Conservation (phyloP, 2,888 invertebrate genomes). For the Pyrrhia umbra region DNA sequence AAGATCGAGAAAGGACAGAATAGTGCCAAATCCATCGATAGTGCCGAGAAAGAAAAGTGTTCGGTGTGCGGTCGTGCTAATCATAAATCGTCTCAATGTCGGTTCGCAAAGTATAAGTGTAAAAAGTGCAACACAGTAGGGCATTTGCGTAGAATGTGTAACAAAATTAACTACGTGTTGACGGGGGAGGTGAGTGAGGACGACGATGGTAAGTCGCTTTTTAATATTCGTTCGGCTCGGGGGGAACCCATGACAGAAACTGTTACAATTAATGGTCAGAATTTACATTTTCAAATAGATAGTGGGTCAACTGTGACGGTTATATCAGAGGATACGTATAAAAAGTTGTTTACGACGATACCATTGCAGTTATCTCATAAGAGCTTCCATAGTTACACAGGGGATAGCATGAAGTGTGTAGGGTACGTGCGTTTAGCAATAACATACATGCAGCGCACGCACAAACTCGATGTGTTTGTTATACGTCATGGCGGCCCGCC, state of each 20-base stretch:
- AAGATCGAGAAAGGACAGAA: constrained; percentile 19
- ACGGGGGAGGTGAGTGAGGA: constrained; percentile 5
- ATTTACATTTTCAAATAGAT: constrained; percentile 23
- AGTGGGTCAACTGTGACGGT: constrained; percentile 24
- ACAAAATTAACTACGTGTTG: neutral
- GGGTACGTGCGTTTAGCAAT: constrained; percentile 4
- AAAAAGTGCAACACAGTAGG: constrained; percentile 1
- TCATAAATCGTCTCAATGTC: constrained; percentile 53
- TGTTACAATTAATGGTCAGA: neutral
- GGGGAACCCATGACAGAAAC: constrained; percentile 14
- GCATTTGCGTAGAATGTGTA: too few relatives aligned
- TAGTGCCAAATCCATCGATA: neutral
- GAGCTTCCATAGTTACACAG: constrained; percentile 1
- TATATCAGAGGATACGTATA: neutral
- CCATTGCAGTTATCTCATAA: neutral
- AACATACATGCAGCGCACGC: neutral
- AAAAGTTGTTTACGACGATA: neutral
- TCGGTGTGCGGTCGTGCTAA: constrained; percentile 52
- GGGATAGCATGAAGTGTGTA: neutral
- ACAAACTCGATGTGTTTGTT: constrained; percentile 11
- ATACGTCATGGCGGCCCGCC: constrained; percentile 28
- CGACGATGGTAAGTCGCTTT: constrained; percentile 1
- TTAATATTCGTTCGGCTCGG: neutral
- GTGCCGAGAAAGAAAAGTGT: constrained; percentile 30
- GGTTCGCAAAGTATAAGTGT: constrained; percentile 40